These are phyloP conservation scores for Brienomyrus brachyistius DNA, from an alignment of 2,113 vertebrate species.

Conservation along the genomic window DNA sequence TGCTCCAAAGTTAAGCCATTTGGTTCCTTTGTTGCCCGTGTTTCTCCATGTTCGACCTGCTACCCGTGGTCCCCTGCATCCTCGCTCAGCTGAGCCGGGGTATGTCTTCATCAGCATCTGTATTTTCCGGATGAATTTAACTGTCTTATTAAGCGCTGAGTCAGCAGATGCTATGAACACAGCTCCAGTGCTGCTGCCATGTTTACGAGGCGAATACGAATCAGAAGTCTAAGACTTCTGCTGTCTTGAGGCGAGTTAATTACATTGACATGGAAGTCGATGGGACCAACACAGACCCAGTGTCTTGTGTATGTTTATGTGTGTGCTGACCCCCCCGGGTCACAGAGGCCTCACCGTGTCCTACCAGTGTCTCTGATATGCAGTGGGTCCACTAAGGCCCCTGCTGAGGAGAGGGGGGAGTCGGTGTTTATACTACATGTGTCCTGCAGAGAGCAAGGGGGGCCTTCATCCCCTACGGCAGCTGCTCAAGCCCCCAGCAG, in stretches of 20 bases:
- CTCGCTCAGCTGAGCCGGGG: no score
- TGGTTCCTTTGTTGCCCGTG: neutral
- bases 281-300: neutral
- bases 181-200: neutral
- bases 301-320: neutral
- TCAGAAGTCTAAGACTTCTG: neutral
- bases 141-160: neutral
- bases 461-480: conserved; percentile 47
- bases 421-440: conserved; percentile 67
- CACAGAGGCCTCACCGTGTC: conserved; percentile 54
- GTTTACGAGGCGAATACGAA: neutral
- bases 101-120: no score
- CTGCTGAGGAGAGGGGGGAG: conserved; percentile 57
- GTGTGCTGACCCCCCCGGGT: conserved; percentile 32
- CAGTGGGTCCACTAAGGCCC: conserved; percentile 52
- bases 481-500: conserved; percentile 26
- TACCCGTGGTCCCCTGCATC: neutral
- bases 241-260: neutral
- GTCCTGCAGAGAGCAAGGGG: conserved; percentile 53
- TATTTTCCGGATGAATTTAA: neutral
- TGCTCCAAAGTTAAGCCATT: neutral
- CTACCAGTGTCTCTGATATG: conserved; percentile 65
- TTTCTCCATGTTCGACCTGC: neutral
- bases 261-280: neutral
- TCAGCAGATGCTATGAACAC: neutral